Evolutionary conservation across 2,113 vertebrate species (phyloP), one percentile per base, ranked within the genome.

Genomic region (Sinocyclocheilus maitianheensis): DNA sequence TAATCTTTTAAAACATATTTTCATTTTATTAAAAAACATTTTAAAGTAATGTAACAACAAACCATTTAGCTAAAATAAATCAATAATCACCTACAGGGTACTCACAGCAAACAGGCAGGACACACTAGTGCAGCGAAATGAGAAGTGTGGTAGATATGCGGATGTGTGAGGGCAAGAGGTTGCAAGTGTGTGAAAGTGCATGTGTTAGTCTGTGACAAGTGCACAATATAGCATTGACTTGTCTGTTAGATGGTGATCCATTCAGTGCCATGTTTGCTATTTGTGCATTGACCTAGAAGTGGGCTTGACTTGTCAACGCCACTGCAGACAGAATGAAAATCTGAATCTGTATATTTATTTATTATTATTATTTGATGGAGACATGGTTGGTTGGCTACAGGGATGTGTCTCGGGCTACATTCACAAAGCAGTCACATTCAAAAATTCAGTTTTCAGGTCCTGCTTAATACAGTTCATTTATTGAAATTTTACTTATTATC

Each of bases 201-300:
- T 51, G 76, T 74, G 85, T 77, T 77, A 30, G 30, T 63, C 63
- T 87, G 72, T 62, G 81, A n/a, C 7, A 69, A 83, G 80, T 79
- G 77, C 14, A 85, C 34, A 82, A 62, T 48, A 76, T 37, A 77
- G 84, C 86, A 85, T 83, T 76, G 84, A 69, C 84, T n/a, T 86
- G 81, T 86, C 65, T 83, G 86, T 88, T 34, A 62, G n/a, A 83
- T 48, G 86, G 60, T 71, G 82, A 80, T 76, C 91, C 81, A 90
- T 94, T 94, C 92, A 94, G 78, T 63, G 87, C 74, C 85, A 85
- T 88, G 55, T 40, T 84, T 37, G 60, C 80, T 86, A 63, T 83
- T 84, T 93, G 92, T 86, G 93, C 93, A 93, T 72, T 94, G 93
- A 95, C 92, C 94, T 92, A 92, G 91, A 95, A 95, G 93, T 92